Percentiles rank a stretch among this genome's conserved stretches.
These are phyloP conservation scores for Oreonectes daqikongensis DNA, from an alignment of 2,797 vertebrate species.

Conservation along the genomic window DNA sequence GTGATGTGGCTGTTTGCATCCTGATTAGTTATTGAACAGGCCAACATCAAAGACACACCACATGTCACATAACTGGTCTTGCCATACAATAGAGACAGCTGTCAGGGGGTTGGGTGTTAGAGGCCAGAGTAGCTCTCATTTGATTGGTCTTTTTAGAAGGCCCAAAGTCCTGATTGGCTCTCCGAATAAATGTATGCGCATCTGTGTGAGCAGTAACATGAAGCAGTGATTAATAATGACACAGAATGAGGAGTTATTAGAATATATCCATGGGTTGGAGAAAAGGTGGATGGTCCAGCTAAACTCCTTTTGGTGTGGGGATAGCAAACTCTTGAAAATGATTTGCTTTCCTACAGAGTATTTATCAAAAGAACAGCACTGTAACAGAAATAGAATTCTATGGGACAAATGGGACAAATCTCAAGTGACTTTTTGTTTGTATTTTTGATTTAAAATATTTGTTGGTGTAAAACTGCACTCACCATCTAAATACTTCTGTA, in stretches of 20 bases:
- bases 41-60: background rate
- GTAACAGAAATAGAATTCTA: no score
- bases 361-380: no score
- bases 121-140: background rate
- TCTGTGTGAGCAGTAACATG: background rate
- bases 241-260: no score
- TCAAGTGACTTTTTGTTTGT: no score
- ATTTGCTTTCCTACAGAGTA: no score
- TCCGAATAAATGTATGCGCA: background rate
- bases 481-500: no score
- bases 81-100: conserved; percentile 4
- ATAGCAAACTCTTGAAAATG: no score
- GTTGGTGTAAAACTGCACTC: no score
- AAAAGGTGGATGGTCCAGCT: background rate
- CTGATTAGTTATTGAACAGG: background rate
- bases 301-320: background rate
- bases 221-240: background rate
- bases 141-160: background rate
- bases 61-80: background rate
- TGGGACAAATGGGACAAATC: no score
- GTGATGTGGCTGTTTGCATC: background rate
- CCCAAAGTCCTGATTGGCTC: background rate
- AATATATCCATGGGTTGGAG: background rate
- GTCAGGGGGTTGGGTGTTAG: background rate
- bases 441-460: no score